Evolutionary conservation across 2,113 vertebrate species (phyloP).

Genomic region (Atractosteus spatula): DNA sequence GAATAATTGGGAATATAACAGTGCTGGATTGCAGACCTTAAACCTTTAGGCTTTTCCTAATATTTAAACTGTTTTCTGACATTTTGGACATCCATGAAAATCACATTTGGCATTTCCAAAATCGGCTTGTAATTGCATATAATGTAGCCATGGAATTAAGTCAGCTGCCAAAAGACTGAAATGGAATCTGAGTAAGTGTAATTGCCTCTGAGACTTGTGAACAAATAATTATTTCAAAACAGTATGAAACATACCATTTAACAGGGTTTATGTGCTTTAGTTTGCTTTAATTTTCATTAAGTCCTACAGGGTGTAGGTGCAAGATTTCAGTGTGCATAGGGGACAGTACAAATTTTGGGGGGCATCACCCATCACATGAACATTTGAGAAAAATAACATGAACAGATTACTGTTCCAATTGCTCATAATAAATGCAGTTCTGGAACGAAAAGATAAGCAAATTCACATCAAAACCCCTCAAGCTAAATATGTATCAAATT

Average conservation of each 20-base stretch:
- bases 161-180: slow-evolving; percentile 23
- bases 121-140: slow-evolving; percentile 35
- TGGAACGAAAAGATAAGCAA: slow-evolving; percentile 73
- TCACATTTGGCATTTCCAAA: slow-evolving; percentile 30
- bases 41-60: slow-evolving; percentile 4
- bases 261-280: slow-evolving; percentile 7
- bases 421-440: slow-evolving; percentile 66
- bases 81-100: slow-evolving; percentile 32
- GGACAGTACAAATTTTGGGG: slow-evolving; percentile 20
- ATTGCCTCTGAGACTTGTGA: slow-evolving; percentile 27
- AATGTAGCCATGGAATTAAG: slow-evolving; percentile 33
- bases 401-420: slow-evolving; percentile 72
- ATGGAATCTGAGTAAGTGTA: slow-evolving; percentile 25
- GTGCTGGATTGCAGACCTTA: slow-evolving; percentile 1
- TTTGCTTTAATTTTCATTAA: slow-evolving; percentile 44
- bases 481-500: slow-evolving; percentile 72
- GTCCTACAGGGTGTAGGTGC: slow-evolving; percentile 38
- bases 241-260: slow-evolving; percentile 2
- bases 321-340: not conserved
- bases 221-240: slow-evolving; percentile 25
- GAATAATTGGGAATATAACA: not conserved
- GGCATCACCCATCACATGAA: slow-evolving; percentile 58
- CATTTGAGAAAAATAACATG: slow-evolving; percentile 53
- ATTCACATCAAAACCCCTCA: slow-evolving; percentile 64
- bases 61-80: slow-evolving; percentile 14